Conservation (phyloP, 2,797 vertebrate species). For the Chromobotia macracanthus region DNA sequence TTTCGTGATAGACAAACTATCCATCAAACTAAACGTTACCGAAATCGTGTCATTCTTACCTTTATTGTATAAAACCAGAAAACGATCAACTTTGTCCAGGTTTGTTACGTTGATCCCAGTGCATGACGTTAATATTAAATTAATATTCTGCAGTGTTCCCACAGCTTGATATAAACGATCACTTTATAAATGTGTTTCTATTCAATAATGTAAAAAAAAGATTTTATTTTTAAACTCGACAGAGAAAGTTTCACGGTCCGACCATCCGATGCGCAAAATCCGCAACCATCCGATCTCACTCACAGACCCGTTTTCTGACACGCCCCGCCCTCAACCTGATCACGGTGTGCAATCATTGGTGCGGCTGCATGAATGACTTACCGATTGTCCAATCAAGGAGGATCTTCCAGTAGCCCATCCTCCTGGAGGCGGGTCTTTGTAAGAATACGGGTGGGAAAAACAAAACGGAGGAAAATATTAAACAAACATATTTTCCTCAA, state of each 20-base stretch:
- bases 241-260: slow-evolving; percentile 65
- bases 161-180: not conserved
- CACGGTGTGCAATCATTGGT: slow-evolving; percentile 4
- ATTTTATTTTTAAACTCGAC: not conserved
- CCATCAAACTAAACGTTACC: too few relatives aligned
- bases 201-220: not conserved
- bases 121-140: too few relatives aligned
- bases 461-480: too few relatives aligned
- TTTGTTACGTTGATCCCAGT: too few relatives aligned
- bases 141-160: too few relatives aligned
- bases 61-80: too few relatives aligned
- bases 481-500: too few relatives aligned
- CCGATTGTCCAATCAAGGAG: not conserved
- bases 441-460: not conserved
- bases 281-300: slow-evolving; percentile 34
- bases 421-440: not conserved
- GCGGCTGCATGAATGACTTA: too few relatives aligned
- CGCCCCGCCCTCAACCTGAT: slow-evolving; percentile 8
- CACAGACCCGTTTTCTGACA: not conserved
- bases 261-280: slow-evolving; percentile 70
- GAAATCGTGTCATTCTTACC: too few relatives aligned
- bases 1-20: too few relatives aligned
- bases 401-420: not conserved
- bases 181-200: not conserved
- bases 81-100: too few relatives aligned